Percentiles rank a stretch among this genome's conserved stretches.
phyloP scores from a whole-genome alignment of 2,888 invertebrate species.

The Xylophagus ater region DNA sequence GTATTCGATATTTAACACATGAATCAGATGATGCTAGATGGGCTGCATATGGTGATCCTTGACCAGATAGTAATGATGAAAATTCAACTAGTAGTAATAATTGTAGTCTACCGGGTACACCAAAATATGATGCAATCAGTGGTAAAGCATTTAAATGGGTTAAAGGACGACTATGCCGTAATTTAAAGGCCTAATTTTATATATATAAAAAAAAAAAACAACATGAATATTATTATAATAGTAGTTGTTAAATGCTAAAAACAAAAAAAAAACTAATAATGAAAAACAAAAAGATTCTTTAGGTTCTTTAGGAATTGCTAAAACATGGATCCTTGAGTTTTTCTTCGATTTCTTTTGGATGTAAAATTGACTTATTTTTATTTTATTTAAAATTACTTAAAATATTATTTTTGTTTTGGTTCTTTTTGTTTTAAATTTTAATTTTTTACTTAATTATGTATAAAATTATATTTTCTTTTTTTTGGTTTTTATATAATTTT shows the following conservation, averaged over 20 bases:
- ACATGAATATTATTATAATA: background rate
- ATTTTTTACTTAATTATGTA: no score
- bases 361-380: no score
- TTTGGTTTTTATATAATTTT: no score
- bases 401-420: no score
- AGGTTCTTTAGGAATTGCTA: no score
- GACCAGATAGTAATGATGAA: slow-evolving; percentile 25
- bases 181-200: slow-evolving; percentile 21
- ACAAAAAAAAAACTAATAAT: background rate
- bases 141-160: slow-evolving; percentile 39
- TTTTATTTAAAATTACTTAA: no score
- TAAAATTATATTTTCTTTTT: no score
- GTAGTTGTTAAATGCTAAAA: background rate
- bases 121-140: slow-evolving; percentile 37
- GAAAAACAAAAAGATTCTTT: background rate
- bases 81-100: slow-evolving; percentile 24
- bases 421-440: no score
- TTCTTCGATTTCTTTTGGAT: no score
- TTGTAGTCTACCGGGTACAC: slow-evolving; percentile 30
- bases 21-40: slow-evolving; percentile 90
- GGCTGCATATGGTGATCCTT: slow-evolving; percentile 42
- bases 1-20: slow-evolving; percentile 76
- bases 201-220: background rate
- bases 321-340: no score
- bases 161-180: slow-evolving; percentile 37